These are phyloP conservation scores for Cataglyphis cursor DNA, from an alignment of 2,888 invertebrate genomes.

Conservation along the genomic window DNA sequence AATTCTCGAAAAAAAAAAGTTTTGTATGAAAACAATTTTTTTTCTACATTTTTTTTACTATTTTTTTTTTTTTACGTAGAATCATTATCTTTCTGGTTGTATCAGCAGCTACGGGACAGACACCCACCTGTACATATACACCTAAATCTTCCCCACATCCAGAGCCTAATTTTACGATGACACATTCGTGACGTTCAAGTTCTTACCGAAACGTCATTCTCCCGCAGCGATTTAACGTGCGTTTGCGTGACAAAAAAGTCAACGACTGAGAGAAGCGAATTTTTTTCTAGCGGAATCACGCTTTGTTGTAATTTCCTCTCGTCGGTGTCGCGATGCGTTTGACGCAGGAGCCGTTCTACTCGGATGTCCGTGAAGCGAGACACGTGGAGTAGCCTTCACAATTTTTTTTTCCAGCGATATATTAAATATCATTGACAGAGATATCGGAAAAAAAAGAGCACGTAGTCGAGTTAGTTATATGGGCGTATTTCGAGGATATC, in stretches of 20 bases:
- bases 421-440: background rate
- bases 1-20: background rate
- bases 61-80: background rate
- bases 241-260: conserved; percentile 3
- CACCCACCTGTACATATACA: no score
- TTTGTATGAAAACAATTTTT: background rate
- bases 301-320: conserved; percentile 81
- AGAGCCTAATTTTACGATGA: background rate
- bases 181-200: background rate
- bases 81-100: background rate
- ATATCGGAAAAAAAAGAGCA: background rate
- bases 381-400: background rate
- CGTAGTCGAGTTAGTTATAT: background rate
- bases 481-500: background rate
- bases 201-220: background rate
- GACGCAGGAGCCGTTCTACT: background rate
- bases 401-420: background rate
- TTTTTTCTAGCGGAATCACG: conserved; percentile 82
- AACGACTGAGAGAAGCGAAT: conserved; percentile 17
- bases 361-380: conserved; percentile 29
- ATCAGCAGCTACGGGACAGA: background rate
- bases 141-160: background rate
- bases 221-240: background rate
- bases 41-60: background rate
- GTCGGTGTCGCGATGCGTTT: conserved; percentile 54